Percentiles rank a stretch among this genome's conserved stretches.
Evolutionary conservation across 2,797 vertebrate species (phyloP).

Genomic region (Clarias platycephalus): DNA sequence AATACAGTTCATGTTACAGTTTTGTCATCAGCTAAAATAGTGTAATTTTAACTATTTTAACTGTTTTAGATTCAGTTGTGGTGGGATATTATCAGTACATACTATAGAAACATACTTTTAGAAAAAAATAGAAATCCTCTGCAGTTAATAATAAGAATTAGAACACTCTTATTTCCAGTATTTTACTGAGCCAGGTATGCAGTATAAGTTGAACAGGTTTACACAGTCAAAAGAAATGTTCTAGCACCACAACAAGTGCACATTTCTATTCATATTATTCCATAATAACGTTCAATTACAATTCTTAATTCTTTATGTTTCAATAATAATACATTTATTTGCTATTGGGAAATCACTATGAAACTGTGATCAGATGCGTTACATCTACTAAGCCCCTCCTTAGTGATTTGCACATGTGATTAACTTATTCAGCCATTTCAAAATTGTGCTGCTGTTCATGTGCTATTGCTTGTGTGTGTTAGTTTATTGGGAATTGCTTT

Average conservation of each 20-base stretch:
- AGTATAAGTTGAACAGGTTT: not conserved
- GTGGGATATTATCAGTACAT: not conserved
- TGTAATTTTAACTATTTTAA: not conserved
- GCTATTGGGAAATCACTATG: too few relatives aligned
- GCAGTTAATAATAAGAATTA: not conserved
- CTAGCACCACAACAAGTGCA: not conserved
- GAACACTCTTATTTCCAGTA: not conserved
- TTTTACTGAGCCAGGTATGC: not conserved
- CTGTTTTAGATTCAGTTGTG: not conserved
- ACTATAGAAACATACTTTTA: not conserved
- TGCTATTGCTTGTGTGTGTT: conserved; percentile 56
- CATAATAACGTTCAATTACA: not conserved
- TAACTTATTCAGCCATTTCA: conserved; percentile 12
- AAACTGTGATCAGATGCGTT: not conserved
- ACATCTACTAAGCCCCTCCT: not conserved
- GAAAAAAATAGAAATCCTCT: too few relatives aligned
- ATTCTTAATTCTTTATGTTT: not conserved
- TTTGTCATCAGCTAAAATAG: not conserved
- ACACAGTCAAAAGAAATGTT: not conserved
- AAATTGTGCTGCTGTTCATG: conserved; percentile 48
- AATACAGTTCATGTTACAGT: not conserved
- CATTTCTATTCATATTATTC: not conserved
- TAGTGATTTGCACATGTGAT: conserved; percentile 9
- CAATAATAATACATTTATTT: not conserved
- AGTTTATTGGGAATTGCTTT: conserved; percentile 68